Percentiles rank a stretch among this genome's conserved stretches.
These are phyloP conservation scores for Troides helena DNA, from an alignment of 2,888 invertebrate species.

Conservation along the genomic window DNA sequence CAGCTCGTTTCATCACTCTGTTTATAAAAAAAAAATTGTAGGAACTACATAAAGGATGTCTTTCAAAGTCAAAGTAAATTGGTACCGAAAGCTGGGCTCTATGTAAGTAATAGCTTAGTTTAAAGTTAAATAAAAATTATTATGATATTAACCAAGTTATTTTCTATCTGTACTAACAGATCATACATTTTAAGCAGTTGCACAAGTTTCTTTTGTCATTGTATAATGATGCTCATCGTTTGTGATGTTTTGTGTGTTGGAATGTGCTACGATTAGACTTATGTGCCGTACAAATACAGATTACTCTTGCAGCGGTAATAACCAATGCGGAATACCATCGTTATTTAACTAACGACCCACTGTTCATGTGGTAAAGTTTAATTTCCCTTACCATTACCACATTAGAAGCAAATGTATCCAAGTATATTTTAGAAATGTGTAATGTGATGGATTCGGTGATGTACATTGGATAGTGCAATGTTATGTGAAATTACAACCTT, in stretches of 20 bases:
- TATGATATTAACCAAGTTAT: slow-evolving; percentile 31
- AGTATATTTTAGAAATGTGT: slow-evolving; percentile 35
- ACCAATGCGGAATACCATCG: slow-evolving; percentile 32
- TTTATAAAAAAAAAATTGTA: too few relatives aligned
- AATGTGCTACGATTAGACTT: slow-evolving; percentile 67
- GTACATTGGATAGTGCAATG: slow-evolving; percentile 38
- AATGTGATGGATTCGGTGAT: slow-evolving; percentile 50
- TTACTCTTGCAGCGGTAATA: slow-evolving; percentile 39
- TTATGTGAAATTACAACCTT: slow-evolving; percentile 39
- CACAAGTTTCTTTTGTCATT: slow-evolving; percentile 78
- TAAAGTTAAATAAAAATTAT: background rate
- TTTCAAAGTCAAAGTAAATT: too few relatives aligned
- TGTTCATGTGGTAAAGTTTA: slow-evolving; percentile 32
- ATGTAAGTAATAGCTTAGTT: background rate
- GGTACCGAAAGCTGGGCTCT: too few relatives aligned
- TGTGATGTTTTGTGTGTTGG: slow-evolving; percentile 71
- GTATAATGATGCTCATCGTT: slow-evolving; percentile 71
- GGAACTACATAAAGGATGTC: too few relatives aligned
- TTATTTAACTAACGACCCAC: slow-evolving; percentile 30
- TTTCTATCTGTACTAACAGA: slow-evolving; percentile 55
- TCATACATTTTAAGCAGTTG: slow-evolving; percentile 70
- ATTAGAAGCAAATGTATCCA: slow-evolving; percentile 36
- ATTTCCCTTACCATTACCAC: slow-evolving; percentile 31
- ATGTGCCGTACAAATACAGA: slow-evolving; percentile 50
- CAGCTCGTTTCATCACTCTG: too few relatives aligned